These are phyloP conservation scores for Nezara viridula DNA, from an alignment of 2,888 invertebrate genomes.

Conservation along the genomic window DNA sequence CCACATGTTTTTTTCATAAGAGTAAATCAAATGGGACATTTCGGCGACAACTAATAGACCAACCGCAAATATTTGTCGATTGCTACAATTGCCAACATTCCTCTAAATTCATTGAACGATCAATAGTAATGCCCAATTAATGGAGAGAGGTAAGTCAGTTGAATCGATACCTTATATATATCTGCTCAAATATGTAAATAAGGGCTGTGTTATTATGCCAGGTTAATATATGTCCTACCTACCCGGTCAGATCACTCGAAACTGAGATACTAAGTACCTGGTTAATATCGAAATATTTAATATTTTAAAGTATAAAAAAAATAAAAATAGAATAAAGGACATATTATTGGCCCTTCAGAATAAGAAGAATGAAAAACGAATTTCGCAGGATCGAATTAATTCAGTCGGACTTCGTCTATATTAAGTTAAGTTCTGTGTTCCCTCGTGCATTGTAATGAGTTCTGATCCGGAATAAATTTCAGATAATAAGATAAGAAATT, in stretches of 20 bases:
- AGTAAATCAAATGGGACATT: neutral
- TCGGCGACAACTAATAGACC: neutral
- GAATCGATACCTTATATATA: slow-evolving; percentile 31
- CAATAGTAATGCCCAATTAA: slow-evolving; percentile 38
- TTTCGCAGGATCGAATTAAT: slow-evolving; percentile 31
- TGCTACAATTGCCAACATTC: neutral
- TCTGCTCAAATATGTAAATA: slow-evolving; percentile 12
- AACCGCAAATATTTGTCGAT: neutral
- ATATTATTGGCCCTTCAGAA: neutral
- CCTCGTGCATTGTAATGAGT: neutral
- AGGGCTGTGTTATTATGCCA: neutral
- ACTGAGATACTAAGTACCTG: neutral
- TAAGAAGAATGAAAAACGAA: slow-evolving; percentile 21
- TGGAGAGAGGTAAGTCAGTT: neutral
- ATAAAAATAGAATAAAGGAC: neutral
- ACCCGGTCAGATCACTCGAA: neutral
- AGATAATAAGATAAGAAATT: neutral
- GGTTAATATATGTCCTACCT: neutral
- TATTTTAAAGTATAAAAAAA: neutral
- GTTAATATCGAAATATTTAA: neutral
- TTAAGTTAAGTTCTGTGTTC: neutral
- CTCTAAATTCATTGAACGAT: slow-evolving; percentile 22
- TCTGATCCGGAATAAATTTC: neutral
- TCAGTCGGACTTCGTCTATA: neutral
- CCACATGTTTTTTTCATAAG: neutral